phyloP scores from a whole-genome alignment of 2,113 vertebrate species.

The human region GRCh38 chr20:22875501-22876000 shows the following conservation, averaged over 20 bases:
- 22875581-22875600: background rate
- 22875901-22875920: background rate
- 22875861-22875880: background rate
- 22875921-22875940: background rate
- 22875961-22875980: background rate
- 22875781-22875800: background rate
- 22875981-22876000: background rate
- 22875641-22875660: background rate
- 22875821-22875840: background rate
- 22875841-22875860: background rate
- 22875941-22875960: background rate
- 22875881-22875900: background rate
- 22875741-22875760: background rate
- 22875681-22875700: background rate
- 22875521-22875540: background rate
- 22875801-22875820: background rate
- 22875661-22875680: background rate
- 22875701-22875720: background rate
- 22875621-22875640: background rate
- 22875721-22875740: background rate
- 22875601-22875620: background rate
- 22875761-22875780: background rate
- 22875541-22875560: accelerated
- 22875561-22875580: background rate
- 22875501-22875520: background rate